Percentiles rank a stretch among this genome's conserved stretches.
phyloP scores from a whole-genome alignment of 2,888 invertebrate species.

The Tenthredo notha region DNA sequence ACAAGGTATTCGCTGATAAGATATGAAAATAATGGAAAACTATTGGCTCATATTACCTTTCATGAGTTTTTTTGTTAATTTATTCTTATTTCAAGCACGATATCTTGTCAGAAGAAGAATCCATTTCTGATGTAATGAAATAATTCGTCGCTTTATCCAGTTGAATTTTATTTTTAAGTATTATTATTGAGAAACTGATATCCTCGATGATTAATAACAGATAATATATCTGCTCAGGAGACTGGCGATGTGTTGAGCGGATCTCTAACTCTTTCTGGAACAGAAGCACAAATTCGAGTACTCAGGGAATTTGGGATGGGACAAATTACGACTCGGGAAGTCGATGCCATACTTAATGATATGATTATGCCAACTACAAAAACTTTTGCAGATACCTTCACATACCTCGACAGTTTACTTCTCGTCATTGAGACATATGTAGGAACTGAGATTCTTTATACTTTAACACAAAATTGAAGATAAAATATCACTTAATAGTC shows the following conservation, averaged over 20 bases:
- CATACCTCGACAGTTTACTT: not conserved
- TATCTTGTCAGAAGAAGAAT: not conserved
- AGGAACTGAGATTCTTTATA: slow-evolving; percentile 1
- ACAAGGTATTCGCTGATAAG: not conserved
- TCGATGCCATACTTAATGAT: slow-evolving; percentile 67
- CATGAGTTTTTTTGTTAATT: no score
- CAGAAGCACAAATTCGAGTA: slow-evolving; percentile 64
- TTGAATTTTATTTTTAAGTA: not conserved
- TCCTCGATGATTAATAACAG: slow-evolving; percentile 21
- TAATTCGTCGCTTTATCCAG: not conserved
- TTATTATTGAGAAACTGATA: not conserved
- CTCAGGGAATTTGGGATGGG: slow-evolving; percentile 65
- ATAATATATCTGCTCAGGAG: slow-evolving; percentile 56
- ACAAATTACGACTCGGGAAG: slow-evolving; percentile 64
- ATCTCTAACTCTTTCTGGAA: slow-evolving; percentile 63
- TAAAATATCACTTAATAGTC: not conserved
- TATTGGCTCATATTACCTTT: not conserved
- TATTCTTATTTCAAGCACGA: not conserved
- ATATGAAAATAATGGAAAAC: not conserved
- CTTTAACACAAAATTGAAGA: not conserved
- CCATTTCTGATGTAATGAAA: not conserved
- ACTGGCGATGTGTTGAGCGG: slow-evolving; percentile 61
- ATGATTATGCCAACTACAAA: slow-evolving; percentile 60
- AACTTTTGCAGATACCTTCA: slow-evolving; percentile 51
- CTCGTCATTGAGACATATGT: slow-evolving; percentile 1